Evolutionary conservation across 2,888 invertebrate species (phyloP), one percentile per base, ranked within the genome.

Genomic region (Aromia moschata): DNA sequence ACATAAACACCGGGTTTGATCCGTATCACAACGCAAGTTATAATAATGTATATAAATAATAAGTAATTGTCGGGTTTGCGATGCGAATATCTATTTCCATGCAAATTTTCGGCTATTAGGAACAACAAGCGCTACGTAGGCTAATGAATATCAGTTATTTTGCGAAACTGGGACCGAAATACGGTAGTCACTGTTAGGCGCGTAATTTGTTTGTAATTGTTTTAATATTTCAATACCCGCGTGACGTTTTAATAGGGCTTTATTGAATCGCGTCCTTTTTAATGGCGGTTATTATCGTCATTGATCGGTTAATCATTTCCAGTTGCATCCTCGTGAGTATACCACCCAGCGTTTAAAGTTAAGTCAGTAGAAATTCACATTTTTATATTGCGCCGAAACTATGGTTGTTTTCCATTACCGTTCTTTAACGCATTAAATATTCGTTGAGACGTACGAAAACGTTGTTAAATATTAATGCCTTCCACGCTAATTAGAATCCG

Each of bases 1-100:
- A 30, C 49, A 58, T 54, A 47, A 54, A 47, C 54, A 47, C 37
- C 47, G 33, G 46, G 36, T 52, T 46, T 47, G 58, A 54, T 58
- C 41, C 18, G 30, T 54, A 58, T 57, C 51, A 16, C 43, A 44
- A 25, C 36, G 36, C 14, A 25, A 38, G 16, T 37, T 49, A 40
- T 49, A 49, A 49, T 37, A 47, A 37, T 33, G 36, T 47, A 47
- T 49, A 49, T 49, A 49, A 49, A 49, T 38, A 47, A 37, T 36
- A 25, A 15, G 38, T 49, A 49, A 49, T 49, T 49, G 49, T 38
- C 30, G 49, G 49, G 10, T 49, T 38, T 38, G 11, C 38, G 3
- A 17, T 3, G 20, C 38, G 15, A 49, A 49, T 38, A 25, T 20
- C 20, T 25, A 15, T 56, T 12, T 20, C n/a, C 33, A 56, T 56